These are phyloP conservation scores for Alfaro cultratus DNA, from an alignment of 2,797 vertebrate genomes.

Conservation along the genomic window DNA sequence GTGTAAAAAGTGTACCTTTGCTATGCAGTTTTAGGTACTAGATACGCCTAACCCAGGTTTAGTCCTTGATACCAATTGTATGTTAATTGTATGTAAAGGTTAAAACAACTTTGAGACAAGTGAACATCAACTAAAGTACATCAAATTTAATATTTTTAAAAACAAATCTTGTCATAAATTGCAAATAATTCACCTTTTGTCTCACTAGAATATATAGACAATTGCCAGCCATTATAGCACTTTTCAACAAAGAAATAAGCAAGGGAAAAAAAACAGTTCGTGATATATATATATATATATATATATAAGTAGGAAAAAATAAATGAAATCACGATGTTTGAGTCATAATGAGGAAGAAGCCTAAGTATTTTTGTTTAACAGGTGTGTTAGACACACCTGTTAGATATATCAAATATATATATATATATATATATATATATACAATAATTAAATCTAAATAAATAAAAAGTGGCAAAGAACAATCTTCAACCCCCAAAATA, in stretches of 20 bases:
- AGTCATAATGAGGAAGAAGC: too few relatives aligned
- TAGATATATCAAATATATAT: too few relatives aligned
- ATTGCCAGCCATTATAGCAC: neutral
- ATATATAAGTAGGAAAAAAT: too few relatives aligned
- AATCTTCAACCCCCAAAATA: neutral
- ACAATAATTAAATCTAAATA: too few relatives aligned
- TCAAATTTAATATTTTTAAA: neutral
- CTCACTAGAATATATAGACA: neutral
- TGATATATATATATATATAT: too few relatives aligned
- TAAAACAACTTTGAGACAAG: neutral
- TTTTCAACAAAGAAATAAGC: neutral
- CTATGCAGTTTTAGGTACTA: neutral
- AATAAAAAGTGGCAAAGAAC: too few relatives aligned
- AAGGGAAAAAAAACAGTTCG: neutral
- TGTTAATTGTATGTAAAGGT: neutral
- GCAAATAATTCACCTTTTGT: neutral
- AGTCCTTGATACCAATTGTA: neutral
- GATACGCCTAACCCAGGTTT: neutral
- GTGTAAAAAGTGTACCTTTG: neutral
- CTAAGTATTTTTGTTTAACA: too few relatives aligned
- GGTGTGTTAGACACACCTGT: too few relatives aligned
- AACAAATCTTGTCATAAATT: neutral
- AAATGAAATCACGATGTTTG: too few relatives aligned
- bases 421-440: too few relatives aligned
- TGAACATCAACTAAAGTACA: neutral